phyloP scores from a whole-genome alignment of 1,140 invertebrate species.

The Philaenus spumarius region DNA sequence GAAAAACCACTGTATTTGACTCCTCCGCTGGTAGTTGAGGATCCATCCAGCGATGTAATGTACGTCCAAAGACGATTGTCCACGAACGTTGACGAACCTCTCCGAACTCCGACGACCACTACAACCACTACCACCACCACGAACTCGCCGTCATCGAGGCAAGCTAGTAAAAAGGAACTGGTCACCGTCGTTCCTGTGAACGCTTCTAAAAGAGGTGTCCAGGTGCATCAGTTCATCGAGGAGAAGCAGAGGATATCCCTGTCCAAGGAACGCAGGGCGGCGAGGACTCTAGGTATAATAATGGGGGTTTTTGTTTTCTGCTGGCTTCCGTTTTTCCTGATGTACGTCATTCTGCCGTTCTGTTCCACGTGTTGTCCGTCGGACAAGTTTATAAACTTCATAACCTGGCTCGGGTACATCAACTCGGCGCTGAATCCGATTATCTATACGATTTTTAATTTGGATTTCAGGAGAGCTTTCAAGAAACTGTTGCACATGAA shows the following conservation, averaged over 20 bases:
- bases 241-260: constrained; percentile 89
- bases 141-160: constrained; percentile 29
- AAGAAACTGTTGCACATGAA: constrained; percentile 70
- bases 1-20: constrained; percentile 46
- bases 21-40: constrained; percentile 51
- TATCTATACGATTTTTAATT: constrained; percentile 97
- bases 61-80: constrained; percentile 4
- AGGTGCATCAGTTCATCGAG: constrained; percentile 84
- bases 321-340: constrained; percentile 94
- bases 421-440: constrained; percentile 96
- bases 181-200: constrained; percentile 40
- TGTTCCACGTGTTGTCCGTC: constrained; percentile 60
- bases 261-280: constrained; percentile 85
- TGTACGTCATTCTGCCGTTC: constrained; percentile 89
- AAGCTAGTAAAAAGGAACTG: constrained; percentile 42
- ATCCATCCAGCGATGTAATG: constrained; percentile 52
- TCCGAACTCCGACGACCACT: constrained; percentile 7
- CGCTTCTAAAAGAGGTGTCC: constrained; percentile 29
- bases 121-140: constrained; percentile 22
- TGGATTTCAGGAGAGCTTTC: constrained; percentile 92
- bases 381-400: constrained; percentile 74
- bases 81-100: not conserved
- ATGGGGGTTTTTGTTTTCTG: constrained; percentile 94
- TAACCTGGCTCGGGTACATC: constrained; percentile 95
- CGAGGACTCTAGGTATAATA: constrained; percentile 86